phyloP scores from a whole-genome alignment of 2,888 invertebrate species.

The Ormyrus thymus region DNA sequence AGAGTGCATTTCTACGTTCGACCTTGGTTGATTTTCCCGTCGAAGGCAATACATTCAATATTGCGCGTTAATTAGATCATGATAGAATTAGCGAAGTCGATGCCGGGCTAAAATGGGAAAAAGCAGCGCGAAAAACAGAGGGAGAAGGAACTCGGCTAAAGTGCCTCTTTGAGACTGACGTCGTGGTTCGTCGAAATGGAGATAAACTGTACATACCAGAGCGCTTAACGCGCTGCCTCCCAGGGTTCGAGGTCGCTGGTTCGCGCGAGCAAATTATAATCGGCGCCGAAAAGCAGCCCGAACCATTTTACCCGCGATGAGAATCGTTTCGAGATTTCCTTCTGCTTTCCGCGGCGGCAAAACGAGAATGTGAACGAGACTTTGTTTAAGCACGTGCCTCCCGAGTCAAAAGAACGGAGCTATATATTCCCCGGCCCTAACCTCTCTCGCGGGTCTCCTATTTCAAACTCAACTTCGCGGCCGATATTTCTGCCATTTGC shows the following conservation, averaged over 20 bases:
- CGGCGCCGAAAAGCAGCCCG: conserved; percentile 31
- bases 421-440: conserved; percentile 21
- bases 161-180: conserved; percentile 14
- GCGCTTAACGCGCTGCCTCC: neutral
- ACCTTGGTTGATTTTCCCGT: no score
- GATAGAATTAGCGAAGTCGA: neutral
- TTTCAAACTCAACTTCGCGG: neutral
- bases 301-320: conserved; percentile 44
- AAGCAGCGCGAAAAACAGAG: conserved; percentile 10
- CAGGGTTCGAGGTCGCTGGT: conserved; percentile 24
- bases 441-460: conserved; percentile 16
- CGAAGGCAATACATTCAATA: no score
- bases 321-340: conserved; percentile 45
- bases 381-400: conserved; percentile 35
- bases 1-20: no score
- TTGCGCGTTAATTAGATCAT: conserved; percentile 17
- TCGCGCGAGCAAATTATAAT: conserved; percentile 38
- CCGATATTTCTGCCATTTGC: neutral
- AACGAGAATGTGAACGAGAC: conserved; percentile 43
- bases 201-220: no score
- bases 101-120: neutral
- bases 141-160: neutral
- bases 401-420: conserved; percentile 18
- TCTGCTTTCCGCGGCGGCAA: neutral
- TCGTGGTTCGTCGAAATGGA: neutral